A percentile compares a stretch with the other conserved stretches of the same genome.
Evolutionary conservation across 2,113 vertebrate genomes (phyloP).

Genomic region (Callospermophilus lateralis): DNA sequence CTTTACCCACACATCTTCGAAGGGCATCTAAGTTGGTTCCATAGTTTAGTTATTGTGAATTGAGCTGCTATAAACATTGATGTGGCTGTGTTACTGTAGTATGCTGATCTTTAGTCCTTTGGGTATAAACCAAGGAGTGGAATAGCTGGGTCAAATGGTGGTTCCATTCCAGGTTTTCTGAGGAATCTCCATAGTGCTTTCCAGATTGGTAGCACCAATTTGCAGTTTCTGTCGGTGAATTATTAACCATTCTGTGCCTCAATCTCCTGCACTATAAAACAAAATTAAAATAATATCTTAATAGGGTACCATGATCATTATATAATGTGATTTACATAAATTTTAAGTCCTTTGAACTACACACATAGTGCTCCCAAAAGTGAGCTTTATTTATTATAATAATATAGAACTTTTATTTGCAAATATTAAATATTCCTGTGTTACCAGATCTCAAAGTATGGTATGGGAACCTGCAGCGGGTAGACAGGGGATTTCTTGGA

Average conservation of each 20-base stretch:
- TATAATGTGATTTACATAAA: neutral
- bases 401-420: neutral
- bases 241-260: neutral
- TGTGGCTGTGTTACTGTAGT: too few relatives aligned
- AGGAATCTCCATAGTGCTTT: too few relatives aligned
- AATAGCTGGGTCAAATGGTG: too few relatives aligned
- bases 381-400: neutral
- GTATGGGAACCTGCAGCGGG: neutral
- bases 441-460: neutral
- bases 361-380: neutral
- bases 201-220: too few relatives aligned
- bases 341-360: constrained; percentile 3
- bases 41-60: too few relatives aligned
- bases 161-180: too few relatives aligned
- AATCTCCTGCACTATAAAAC: neutral
- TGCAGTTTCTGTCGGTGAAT: neutral
- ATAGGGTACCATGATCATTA: neutral
- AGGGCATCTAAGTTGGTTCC: too few relatives aligned
- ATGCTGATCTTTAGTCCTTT: too few relatives aligned
- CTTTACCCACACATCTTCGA: too few relatives aligned
- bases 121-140: too few relatives aligned
- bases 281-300: neutral
- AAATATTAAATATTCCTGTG: neutral
- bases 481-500: neutral
- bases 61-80: too few relatives aligned